Percentiles rank a stretch among this genome's conserved stretches.
phyloP scores from a whole-genome alignment of 2,888 invertebrate species.

The Pristionchus entomophagus region DNA sequence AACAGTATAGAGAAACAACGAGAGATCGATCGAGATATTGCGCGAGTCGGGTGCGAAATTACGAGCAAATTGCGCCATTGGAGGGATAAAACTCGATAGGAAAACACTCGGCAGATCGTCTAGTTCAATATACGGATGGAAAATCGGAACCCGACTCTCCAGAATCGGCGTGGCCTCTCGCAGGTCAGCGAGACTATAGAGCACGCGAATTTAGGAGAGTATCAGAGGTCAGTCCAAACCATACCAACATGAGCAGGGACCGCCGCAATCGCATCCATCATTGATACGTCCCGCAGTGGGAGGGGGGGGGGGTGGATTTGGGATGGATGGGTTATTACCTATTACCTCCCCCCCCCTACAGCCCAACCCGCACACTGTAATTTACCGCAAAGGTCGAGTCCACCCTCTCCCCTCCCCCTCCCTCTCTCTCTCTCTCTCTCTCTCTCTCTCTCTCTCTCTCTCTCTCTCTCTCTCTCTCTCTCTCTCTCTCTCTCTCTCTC shows the following conservation, averaged over 20 bases:
- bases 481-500: background rate
- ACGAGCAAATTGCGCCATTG: background rate
- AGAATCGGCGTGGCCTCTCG: background rate
- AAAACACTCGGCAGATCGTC: background rate
- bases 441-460: background rate
- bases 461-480: no score
- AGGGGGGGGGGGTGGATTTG: no score
- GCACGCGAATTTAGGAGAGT: background rate
- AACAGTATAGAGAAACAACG: no score
- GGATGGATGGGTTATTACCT: constrained; percentile 31
- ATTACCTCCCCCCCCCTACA: background rate
- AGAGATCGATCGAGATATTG: no score
- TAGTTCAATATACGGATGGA: background rate
- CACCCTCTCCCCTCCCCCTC: constrained; percentile 15
- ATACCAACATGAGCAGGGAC: no score
- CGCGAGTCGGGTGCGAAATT: background rate
- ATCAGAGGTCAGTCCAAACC: no score
- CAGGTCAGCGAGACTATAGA: background rate
- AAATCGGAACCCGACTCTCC: background rate
- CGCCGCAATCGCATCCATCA: constrained; percentile 28
- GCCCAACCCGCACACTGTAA: constrained; percentile 16
- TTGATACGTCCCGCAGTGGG: background rate
- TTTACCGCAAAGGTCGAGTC: constrained; percentile 38
- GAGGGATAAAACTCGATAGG: constrained; percentile 19
- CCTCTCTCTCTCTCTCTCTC: background rate